Conservation (phyloP, 2,113 vertebrate genomes). For the Cyprinodon variegatus region DNA sequence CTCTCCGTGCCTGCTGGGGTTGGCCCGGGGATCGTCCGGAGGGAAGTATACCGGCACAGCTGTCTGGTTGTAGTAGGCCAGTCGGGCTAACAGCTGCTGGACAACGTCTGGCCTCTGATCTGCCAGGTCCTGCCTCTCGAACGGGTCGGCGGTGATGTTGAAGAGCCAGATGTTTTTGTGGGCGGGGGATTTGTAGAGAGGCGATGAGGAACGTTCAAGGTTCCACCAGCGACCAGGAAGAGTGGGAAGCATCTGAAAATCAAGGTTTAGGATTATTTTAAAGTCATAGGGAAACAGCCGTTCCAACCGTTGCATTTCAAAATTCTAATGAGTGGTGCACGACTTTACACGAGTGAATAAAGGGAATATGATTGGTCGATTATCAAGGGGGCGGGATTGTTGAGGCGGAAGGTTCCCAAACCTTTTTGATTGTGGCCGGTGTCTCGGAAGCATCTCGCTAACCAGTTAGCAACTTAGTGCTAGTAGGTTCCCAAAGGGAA, state of each 20-base stretch:
- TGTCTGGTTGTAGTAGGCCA: slow-evolving; percentile 87
- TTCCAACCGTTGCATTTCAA: no score
- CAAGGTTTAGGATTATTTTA: neutral
- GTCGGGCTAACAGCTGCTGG: slow-evolving; percentile 81
- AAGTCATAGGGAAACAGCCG: neutral
- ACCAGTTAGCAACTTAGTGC: no score
- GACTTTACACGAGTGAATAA: no score
- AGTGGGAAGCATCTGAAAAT: slow-evolving; percentile 84
- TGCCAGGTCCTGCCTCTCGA: slow-evolving; percentile 86
- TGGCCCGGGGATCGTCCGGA: slow-evolving; percentile 88
- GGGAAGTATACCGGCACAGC: slow-evolving; percentile 91
- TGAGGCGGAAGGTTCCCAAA: no score
- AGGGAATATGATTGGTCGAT: no score
- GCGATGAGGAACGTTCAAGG: slow-evolving; percentile 81
- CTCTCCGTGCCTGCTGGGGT: slow-evolving; percentile 83
- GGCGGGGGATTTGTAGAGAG: slow-evolving; percentile 21
- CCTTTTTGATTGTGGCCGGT: no score
- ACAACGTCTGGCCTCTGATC: slow-evolving; percentile 86
- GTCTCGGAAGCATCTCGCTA: no score
- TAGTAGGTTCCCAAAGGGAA: no score
- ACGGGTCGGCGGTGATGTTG: slow-evolving; percentile 93
- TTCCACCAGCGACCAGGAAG: slow-evolving; percentile 95
- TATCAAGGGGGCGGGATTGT: no score
- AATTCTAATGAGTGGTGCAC: no score
- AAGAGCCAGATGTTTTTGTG: slow-evolving; percentile 88